Conservation (phyloP, 2,797 vertebrate species). For the Coranthus polyacanthus region DNA sequence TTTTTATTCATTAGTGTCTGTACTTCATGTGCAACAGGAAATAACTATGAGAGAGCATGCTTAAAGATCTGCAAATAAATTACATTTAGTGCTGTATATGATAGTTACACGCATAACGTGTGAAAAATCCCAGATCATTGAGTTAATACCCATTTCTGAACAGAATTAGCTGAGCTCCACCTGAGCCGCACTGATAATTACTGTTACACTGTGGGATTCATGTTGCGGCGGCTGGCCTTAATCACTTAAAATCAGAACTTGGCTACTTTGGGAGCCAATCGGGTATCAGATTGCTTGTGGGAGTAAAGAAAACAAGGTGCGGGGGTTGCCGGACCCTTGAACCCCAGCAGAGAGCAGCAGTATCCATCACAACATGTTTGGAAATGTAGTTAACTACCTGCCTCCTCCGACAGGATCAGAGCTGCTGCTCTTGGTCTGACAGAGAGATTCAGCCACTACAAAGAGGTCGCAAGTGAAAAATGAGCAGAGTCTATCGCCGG, state of each 20-base stretch:
- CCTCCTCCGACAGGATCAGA: conserved; percentile 57
- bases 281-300: conserved; percentile 79
- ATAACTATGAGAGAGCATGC: too few species aligned
- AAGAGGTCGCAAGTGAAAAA: conserved; percentile 62
- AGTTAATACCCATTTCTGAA: conserved; percentile 56
- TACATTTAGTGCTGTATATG: neutral
- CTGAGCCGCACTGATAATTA: conserved; percentile 76
- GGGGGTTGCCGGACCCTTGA: conserved; percentile 81
- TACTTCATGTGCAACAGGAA: neutral
- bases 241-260: conserved; percentile 80
- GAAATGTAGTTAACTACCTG: conserved; percentile 82
- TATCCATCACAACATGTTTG: conserved; percentile 87
- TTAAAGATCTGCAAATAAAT: neutral
- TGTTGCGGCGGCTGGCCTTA: conserved; percentile 64
- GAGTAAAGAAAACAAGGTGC: conserved; percentile 80
- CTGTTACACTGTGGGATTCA: conserved; percentile 54
- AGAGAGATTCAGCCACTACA: conserved; percentile 51
- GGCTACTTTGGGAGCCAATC: conserved; percentile 68
- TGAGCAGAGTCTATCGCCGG: conserved; percentile 56
- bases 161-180: conserved; percentile 47
- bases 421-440: conserved; percentile 29
- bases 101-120: conserved; percentile 20
- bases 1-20: too few species aligned
- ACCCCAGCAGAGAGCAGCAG: conserved; percentile 75
- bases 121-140: conserved; percentile 44